Base-by-base conservation (phyloP, 2,113 vertebrate genomes). In the Tragelaphus buxtoni region DNA sequence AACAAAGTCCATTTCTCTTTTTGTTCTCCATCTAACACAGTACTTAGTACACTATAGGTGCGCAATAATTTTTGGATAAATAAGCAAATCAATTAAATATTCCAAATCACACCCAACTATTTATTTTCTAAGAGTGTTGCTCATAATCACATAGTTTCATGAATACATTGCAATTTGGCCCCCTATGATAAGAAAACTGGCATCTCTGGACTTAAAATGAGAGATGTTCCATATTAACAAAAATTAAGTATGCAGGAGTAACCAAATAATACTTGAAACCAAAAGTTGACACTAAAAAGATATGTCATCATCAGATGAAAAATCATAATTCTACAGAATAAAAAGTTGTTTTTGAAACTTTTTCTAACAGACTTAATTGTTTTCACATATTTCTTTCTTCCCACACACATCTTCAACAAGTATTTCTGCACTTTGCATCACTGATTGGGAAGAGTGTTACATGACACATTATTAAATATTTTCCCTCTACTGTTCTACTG, bases 321-420 rank as follows among this genome's bases (percentile, higher is more conserved):
- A 95, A 72, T 63, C 63, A 26, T 51, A 74, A 88, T 96, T 91
- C 1, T 72, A 82, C 95, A 97, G 83, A 96, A 74, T 83, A 85
- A 89, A 74, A 88, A 61, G 13, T 83, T 55, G 91, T 56, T 80
- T 95, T 2, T 51, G 92, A 69, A 94, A 87, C 45, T 49, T 96
- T 86, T 58, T 92, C 87, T 90, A 92, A 95, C 45, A 95, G 63
- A 53, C 11, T 94, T 93, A 92, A 97, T 96, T 95, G 17, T 97
- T 98, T 97, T 92, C 97, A 94, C 6, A 74, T 95, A 61, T 85
- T 89, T 96, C 74, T 97, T 9, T 98, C 49, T 61, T 96, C 94
- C 87, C 87, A 12, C 74, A 84, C 86, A 94, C 42, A 47, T 85
- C 32, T 93, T 97, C 92, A 81, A 86, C 92, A 96, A 95, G 55